These are phyloP conservation scores for Halisarca cf. caerulea DNA, from an alignment of 37 sponge, comb jelly and placozoan species.

Conservation along the genomic window DNA sequence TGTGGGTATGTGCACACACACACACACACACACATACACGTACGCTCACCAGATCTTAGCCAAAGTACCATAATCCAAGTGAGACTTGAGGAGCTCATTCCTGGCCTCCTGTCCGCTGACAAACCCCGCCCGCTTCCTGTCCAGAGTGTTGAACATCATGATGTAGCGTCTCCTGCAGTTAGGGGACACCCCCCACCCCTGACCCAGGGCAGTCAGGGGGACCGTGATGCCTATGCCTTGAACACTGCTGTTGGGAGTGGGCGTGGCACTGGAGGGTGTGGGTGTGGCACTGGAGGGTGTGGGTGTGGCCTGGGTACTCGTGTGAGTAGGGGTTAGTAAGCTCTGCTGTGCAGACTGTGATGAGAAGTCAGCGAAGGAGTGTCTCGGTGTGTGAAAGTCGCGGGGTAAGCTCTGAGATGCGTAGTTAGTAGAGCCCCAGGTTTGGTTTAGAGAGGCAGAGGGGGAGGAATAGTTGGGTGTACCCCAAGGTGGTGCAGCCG, in stretches of 20 bases:
- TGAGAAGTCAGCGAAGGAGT: too few relatives aligned
- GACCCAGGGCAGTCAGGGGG: slow-evolving; percentile 12
- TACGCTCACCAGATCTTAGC: slow-evolving; percentile 70
- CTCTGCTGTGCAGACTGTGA: background rate
- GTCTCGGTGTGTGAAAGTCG: too few relatives aligned
- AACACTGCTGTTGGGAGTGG: background rate
- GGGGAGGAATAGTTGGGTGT: background rate
- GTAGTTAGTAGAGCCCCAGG: background rate
- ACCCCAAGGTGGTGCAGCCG: background rate
- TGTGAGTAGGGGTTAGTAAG: background rate
- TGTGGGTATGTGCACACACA: background rate
- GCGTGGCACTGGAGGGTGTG: background rate
- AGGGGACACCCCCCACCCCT: slow-evolving; percentile 44
- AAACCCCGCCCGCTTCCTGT: slow-evolving; percentile 42
- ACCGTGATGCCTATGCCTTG: slow-evolving; percentile 49
- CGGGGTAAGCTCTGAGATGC: slow-evolving; percentile 14
- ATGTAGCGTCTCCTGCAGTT: slow-evolving; percentile 28
- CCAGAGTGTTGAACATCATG: slow-evolving; percentile 59
- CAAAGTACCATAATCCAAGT: slow-evolving; percentile 37
- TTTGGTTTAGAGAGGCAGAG: background rate
- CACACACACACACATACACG: background rate
- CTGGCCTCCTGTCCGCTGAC: slow-evolving; percentile 33
- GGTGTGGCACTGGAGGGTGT: background rate
- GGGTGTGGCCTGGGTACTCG: background rate
- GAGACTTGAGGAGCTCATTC: slow-evolving; percentile 48